phyloP scores from a whole-genome alignment of 2,888 invertebrate species.

The Acanthosepion lycidas region DNA sequence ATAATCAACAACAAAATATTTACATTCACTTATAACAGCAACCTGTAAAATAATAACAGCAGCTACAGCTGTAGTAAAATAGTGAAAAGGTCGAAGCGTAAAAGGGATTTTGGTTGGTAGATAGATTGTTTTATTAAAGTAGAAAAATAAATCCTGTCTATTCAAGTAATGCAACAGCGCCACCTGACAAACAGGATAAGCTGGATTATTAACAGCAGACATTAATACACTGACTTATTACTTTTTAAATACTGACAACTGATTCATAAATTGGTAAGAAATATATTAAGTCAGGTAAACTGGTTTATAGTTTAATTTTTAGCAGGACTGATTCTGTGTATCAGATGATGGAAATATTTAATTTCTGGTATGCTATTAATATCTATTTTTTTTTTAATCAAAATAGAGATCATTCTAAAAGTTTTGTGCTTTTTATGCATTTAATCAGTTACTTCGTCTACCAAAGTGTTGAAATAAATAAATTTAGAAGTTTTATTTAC shows the following conservation, averaged over 20 bases:
- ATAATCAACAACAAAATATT: not conserved
- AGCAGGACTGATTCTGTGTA: too few relatives aligned
- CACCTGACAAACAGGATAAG: not conserved
- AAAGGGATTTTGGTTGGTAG: not conserved
- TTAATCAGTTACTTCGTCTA: too few relatives aligned
- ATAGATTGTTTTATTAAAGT: not conserved
- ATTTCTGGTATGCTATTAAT: too few relatives aligned
- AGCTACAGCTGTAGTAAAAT: not conserved
- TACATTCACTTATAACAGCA: not conserved
- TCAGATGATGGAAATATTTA: too few relatives aligned
- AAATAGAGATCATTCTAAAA: too few relatives aligned
- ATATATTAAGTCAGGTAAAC: too few relatives aligned
- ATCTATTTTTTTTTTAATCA: too few relatives aligned
- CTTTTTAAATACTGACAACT: not conserved
- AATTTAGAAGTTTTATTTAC: too few relatives aligned
- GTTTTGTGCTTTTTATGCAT: too few relatives aligned
- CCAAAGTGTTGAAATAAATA: too few relatives aligned
- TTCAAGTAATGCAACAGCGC: not conserved
- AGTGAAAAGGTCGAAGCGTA: not conserved
- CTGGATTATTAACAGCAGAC: not conserved
- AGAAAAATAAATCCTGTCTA: not conserved
- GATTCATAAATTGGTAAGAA: not conserved
- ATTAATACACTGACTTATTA: not conserved
- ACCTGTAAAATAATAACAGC: not conserved
- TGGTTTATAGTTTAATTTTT: too few relatives aligned